Conservation (phyloP, 2,797 vertebrate species). For the Avahi laniger region DNA sequence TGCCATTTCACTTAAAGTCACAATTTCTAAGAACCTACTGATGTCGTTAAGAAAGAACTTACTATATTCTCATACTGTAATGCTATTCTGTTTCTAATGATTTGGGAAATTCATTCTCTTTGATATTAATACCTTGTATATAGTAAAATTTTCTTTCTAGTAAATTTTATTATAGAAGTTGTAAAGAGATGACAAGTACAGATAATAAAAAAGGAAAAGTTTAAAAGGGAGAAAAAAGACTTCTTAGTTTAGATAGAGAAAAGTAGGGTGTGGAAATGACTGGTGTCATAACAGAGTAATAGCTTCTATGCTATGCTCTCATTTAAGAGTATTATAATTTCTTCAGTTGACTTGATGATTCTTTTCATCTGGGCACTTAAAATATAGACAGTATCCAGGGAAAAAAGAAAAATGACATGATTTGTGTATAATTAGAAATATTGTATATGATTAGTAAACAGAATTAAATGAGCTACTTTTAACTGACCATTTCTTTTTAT, state of each 20-base stretch:
- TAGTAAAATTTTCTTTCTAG: background rate
- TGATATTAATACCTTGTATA: background rate
- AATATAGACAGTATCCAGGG: background rate
- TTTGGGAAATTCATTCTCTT: slow-evolving; percentile 45
- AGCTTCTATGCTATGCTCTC: background rate
- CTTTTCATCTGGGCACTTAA: slow-evolving; percentile 2
- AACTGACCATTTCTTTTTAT: slow-evolving; percentile 17
- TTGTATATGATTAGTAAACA: background rate
- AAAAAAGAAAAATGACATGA: background rate
- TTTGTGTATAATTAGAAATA: background rate
- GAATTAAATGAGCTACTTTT: slow-evolving; percentile 41
- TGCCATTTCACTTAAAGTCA: background rate
- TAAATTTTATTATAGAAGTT: background rate
- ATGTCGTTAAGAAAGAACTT: background rate
- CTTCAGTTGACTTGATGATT: background rate
- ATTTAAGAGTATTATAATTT: background rate
- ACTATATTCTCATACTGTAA: background rate
- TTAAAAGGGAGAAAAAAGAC: background rate
- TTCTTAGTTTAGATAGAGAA: background rate
- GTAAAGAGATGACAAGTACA: background rate
- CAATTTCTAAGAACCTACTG: background rate
- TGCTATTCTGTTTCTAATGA: background rate
- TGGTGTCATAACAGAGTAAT: background rate
- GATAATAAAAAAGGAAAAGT: background rate
- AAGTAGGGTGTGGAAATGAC: background rate